Evolutionary conservation across 2,888 invertebrate species (phyloP), one percentile per base, ranked within the genome.

Genomic region (Orgyia antiqua): DNA sequence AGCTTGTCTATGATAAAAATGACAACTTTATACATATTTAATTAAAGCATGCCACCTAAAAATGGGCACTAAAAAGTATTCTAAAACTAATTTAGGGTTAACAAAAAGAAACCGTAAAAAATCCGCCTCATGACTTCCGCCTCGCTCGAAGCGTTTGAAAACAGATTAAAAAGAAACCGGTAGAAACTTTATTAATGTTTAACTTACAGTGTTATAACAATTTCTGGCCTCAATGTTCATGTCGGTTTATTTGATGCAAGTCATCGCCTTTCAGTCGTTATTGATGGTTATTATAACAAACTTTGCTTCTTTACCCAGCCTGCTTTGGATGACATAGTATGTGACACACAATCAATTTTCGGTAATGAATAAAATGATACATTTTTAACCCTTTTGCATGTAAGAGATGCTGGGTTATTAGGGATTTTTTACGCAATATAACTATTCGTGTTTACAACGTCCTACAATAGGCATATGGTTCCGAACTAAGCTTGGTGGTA

Each of bases 41-140:
- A n/a, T n/a, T n/a, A n/a, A n/a, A n/a, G n/a, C n/a, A n/a, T n/a
- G n/a, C n/a, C n/a, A n/a, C n/a, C n/a, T n/a, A n/a, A n/a, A n/a
- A n/a, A n/a, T n/a, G n/a, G n/a, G n/a, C n/a, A n/a, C n/a, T n/a
- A n/a, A n/a, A n/a, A n/a, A n/a, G n/a, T 26, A 12, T 26, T 10
- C 10, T 8, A 11, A 26, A 26, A 10, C 24, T 26, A 31, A 31
- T 24, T 31, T 31, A 26, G 20, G 13, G 19, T 20, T 31, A 13
- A 31, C 21, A 30, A 29, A 30, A 24, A 30, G 26, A 25, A 25
- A 8, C 25, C 19, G 30, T 30, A 30, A 31, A 31, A 31, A 26
- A 30, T n/a, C 13, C 7, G 6, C 30, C 10, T n/a, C 15, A 13
- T n/a, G 24, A n/a, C 31, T 31, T 31, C 31, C 31, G 31, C 24